Percentiles rank a stretch among this genome's conserved stretches.
Conservation (phyloP, 1,140 invertebrate species). For the Vollenhovia emeryi region DNA sequence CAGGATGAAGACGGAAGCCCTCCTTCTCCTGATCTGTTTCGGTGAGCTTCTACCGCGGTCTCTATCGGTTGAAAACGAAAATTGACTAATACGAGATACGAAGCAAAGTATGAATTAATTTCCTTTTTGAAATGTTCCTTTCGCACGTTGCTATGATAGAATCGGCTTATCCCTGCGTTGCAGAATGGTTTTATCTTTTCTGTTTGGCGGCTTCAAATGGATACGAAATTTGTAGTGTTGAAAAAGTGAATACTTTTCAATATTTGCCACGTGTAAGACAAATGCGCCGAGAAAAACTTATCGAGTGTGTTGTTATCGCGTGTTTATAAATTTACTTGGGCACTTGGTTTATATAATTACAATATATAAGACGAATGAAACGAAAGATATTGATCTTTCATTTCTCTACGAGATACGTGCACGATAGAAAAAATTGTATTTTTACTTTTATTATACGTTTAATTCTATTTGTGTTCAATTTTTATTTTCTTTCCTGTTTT, state of each 20-base stretch:
- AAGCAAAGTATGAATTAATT: background rate
- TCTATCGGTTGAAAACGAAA: background rate
- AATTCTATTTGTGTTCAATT: background rate
- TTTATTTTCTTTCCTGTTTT: background rate
- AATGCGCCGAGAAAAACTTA: background rate
- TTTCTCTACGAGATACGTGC: background rate
- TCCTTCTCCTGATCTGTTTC: slow-evolving; percentile 79
- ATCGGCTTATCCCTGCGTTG: background rate
- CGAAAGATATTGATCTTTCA: background rate
- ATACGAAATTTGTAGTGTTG: background rate
- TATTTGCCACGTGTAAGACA: background rate
- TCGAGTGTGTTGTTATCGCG: background rate
- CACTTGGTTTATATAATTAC: background rate
- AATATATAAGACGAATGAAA: background rate
- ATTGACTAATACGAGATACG: background rate
- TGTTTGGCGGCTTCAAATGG: background rate
- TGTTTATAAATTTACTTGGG: background rate
- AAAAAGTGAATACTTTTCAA: background rate
- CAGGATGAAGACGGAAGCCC: slow-evolving; percentile 80
- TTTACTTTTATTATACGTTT: background rate
- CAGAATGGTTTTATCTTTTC: background rate
- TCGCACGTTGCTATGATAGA: background rate
- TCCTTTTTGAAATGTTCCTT: background rate
- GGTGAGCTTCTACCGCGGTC: slow-evolving; percentile 74
- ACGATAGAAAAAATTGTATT: background rate